Base-by-base conservation (phyloP, 92 coral and sea anemone genomes). In the Actinernus sp. region DNA sequence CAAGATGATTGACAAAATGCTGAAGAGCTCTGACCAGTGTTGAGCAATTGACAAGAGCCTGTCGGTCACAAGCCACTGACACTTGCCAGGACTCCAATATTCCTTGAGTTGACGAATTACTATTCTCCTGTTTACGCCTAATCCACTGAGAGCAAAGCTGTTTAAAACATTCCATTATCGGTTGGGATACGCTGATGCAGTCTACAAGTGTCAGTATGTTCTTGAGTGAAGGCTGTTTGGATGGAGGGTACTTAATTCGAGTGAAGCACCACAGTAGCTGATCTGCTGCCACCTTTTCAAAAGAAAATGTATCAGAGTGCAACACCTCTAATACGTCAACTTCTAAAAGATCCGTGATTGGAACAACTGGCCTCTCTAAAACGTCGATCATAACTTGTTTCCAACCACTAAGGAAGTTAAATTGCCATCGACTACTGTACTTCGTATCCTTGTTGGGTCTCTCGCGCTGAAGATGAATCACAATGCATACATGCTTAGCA, bases 331-430 rank as follows among this genome's bases (percentile, higher is more conserved):
- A 59, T 44, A 91, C 40, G 27, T 68, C 56, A 39, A 39, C 51
- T 4, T 77, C 80, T 16, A 82, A 84, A 61, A 93, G 53, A 17
- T 76, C 73, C 26, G 79, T 87, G 55, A 94, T 65, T 20, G 93
- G 49, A 19, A 94, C 66, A 27, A 24, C 56, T 2, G 97, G 95
- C 38, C 56, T 46, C 39, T 94, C 97, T 38, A 94, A 78, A 32
- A 78, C 93, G 30, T 94, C 98, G 44, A 94, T 69, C 74, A 89
- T 79, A 7, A 87, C 95, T 44, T 90, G 98, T 58, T 67, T 82
- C 98, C 98, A 94, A 2, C 97, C 97, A 55, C 98, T 91, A 17
- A 86, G 82, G 55, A 87, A 94, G 81, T 90, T 94, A 41, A 94
- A 94, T 65, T 94, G 97, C 98, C 98, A 94, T 9, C 84, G 89